These are phyloP conservation scores for Tor tambroides DNA, from an alignment of 2,113 vertebrate genomes.

Conservation along the genomic window DNA sequence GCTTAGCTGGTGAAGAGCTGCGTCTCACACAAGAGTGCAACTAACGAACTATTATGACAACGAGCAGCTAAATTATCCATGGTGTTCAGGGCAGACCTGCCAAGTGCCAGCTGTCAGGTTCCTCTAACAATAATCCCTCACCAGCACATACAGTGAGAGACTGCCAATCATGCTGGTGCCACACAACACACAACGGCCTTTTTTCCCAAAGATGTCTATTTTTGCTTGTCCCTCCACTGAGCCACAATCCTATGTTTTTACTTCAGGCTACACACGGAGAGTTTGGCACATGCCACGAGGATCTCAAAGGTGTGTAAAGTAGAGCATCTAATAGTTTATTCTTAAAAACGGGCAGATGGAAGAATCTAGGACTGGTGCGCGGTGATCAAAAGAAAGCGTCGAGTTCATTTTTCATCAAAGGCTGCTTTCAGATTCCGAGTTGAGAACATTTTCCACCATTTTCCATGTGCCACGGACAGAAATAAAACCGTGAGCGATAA, in stretches of 20 bases:
- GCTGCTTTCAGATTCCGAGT: neutral
- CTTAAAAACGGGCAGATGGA: neutral
- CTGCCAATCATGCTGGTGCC: slow-evolving; percentile 37
- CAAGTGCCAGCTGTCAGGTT: slow-evolving; percentile 50
- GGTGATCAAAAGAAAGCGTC: slow-evolving; percentile 4
- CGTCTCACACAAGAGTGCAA: neutral
- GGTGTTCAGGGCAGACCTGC: slow-evolving; percentile 41
- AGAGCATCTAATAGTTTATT: slow-evolving; percentile 21
- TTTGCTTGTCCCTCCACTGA: slow-evolving; percentile 27
- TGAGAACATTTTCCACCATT: slow-evolving; percentile 1
- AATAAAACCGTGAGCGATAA: neutral
- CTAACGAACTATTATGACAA: slow-evolving; percentile 38
- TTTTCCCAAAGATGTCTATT: slow-evolving; percentile 19
- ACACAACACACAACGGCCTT: slow-evolving; percentile 6
- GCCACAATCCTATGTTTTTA: slow-evolving; percentile 15
- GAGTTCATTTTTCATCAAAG: slow-evolving; percentile 29
- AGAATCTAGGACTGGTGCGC: slow-evolving; percentile 6
- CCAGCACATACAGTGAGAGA: slow-evolving; percentile 38
- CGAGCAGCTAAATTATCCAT: slow-evolving; percentile 45
- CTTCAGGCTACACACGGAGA: slow-evolving; percentile 64
- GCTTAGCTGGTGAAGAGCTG: neutral
- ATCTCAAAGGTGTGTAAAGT: slow-evolving; percentile 21
- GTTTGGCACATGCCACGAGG: neutral
- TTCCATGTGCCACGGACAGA: neutral
- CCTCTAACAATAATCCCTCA: slow-evolving; percentile 43